Percentiles rank a stretch among this genome's conserved stretches.
These are phyloP conservation scores for Enteromius unitaeniatus DNA, from an alignment of 2,797 vertebrate species.

Conservation along the genomic window DNA sequence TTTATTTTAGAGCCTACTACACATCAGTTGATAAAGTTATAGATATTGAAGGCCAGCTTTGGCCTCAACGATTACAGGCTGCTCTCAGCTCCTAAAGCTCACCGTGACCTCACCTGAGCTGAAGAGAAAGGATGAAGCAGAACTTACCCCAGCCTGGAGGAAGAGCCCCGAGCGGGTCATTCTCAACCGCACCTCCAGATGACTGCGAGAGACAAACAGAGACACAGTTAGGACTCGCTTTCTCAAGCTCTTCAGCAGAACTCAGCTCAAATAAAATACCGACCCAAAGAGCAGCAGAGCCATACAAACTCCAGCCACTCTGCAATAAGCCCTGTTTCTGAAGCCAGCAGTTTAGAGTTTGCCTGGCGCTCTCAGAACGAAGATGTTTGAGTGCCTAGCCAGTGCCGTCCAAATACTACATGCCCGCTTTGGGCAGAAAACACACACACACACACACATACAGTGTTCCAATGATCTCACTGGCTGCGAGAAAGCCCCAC, in stretches of 20 bases:
- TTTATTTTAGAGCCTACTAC: neutral
- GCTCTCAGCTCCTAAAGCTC: constrained; percentile 15
- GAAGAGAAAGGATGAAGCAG: neutral
- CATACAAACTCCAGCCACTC: neutral
- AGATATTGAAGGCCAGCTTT: neutral
- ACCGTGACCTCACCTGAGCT: constrained; percentile 52
- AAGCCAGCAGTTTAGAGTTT: constrained; percentile 41
- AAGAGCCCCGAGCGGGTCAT: constrained; percentile 92
- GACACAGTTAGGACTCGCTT: constrained; percentile 65
- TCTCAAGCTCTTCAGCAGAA: neutral
- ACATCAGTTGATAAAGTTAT: neutral
- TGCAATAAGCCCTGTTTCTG: neutral
- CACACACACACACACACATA: constrained; percentile 43
- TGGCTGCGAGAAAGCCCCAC: constrained; percentile 89
- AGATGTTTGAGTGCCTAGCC: constrained; percentile 73
- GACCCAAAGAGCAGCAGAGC: constrained; percentile 26
- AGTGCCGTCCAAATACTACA: constrained; percentile 91
- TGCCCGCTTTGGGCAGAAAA: constrained; percentile 67
- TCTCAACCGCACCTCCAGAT: constrained; percentile 86
- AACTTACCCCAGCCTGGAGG: constrained; percentile 98
- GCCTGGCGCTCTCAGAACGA: constrained; percentile 62
- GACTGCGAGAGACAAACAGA: constrained; percentile 85
- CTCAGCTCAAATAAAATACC: neutral
- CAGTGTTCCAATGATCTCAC: constrained; percentile 97
- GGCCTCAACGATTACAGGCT: neutral